Conservation (phyloP, 2,113 vertebrate genomes). For the Epinephelus moara region DNA sequence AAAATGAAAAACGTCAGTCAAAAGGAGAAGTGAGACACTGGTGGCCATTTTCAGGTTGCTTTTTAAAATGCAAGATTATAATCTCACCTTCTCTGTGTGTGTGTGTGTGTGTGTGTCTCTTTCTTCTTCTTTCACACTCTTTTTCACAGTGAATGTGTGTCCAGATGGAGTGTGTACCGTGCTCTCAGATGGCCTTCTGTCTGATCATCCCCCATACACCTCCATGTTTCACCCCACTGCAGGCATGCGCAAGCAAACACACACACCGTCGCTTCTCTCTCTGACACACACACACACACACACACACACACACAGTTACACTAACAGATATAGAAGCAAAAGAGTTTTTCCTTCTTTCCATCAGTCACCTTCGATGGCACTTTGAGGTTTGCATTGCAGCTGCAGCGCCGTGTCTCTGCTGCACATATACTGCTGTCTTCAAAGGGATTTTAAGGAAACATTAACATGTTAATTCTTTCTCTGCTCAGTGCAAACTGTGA, state of each 20-base stretch:
- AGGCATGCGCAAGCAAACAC: slow-evolving; percentile 32
- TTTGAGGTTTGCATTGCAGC: neutral
- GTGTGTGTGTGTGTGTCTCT: slow-evolving; percentile 21
- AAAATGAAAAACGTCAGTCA: slow-evolving; percentile 10
- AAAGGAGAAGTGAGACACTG: neutral
- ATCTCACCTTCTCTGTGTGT: slow-evolving; percentile 49
- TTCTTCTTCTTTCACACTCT: slow-evolving; percentile 71
- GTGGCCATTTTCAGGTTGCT: slow-evolving; percentile 44
- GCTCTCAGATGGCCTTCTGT: slow-evolving; percentile 76
- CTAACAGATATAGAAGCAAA: neutral
- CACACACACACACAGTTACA: neutral
- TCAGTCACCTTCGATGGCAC: neutral
- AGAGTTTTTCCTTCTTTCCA: slow-evolving; percentile 14
- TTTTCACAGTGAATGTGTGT: slow-evolving; percentile 71
- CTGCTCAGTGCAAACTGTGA: neutral
- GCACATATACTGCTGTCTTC: neutral
- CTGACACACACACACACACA: neutral
- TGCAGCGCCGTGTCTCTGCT: neutral
- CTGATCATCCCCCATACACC: slow-evolving; percentile 68
- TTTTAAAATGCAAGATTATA: slow-evolving; percentile 57
- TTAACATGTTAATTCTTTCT: neutral
- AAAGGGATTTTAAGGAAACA: neutral
- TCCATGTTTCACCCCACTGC: slow-evolving; percentile 63
- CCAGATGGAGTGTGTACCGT: slow-evolving; percentile 79
- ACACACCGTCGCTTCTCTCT: slow-evolving; percentile 5